These are phyloP conservation scores for Apodemia zela DNA, from an alignment of 2,888 invertebrate species.

Conservation along the genomic window DNA sequence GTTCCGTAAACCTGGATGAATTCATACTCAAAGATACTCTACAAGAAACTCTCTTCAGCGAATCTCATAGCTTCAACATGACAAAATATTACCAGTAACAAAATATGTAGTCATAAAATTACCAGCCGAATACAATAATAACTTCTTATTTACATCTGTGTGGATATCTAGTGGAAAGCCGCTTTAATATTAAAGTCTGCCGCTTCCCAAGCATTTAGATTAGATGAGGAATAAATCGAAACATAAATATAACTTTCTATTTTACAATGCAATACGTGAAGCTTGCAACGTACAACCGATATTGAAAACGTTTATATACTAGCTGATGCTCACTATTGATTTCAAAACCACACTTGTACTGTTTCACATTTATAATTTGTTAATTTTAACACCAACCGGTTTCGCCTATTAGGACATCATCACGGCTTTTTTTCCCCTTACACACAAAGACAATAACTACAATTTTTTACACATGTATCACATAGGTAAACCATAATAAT, in stretches of 20 bases:
- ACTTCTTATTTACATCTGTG: conserved; percentile 8
- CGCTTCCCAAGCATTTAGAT: conserved; percentile 31
- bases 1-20: background rate
- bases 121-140: conserved; percentile 1
- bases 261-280: conserved; percentile 22
- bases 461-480: too few relatives aligned
- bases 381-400: too few relatives aligned
- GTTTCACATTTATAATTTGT: too few relatives aligned
- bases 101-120: background rate
- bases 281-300: background rate
- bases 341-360: too few relatives aligned
- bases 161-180: conserved; percentile 11
- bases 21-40: background rate
- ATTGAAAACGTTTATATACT: background rate
- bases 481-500: too few relatives aligned
- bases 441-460: too few relatives aligned
- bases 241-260: conserved; percentile 32
- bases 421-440: too few relatives aligned
- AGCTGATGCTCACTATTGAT: too few relatives aligned
- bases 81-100: background rate
- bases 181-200: conserved; percentile 20
- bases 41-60: background rate
- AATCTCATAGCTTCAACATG: background rate
- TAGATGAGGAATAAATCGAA: conserved; percentile 32
- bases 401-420: too few relatives aligned